These are phyloP conservation scores for Chaitophorus viminalis DNA, from an alignment of 2,888 invertebrate species.

Conservation along the genomic window DNA sequence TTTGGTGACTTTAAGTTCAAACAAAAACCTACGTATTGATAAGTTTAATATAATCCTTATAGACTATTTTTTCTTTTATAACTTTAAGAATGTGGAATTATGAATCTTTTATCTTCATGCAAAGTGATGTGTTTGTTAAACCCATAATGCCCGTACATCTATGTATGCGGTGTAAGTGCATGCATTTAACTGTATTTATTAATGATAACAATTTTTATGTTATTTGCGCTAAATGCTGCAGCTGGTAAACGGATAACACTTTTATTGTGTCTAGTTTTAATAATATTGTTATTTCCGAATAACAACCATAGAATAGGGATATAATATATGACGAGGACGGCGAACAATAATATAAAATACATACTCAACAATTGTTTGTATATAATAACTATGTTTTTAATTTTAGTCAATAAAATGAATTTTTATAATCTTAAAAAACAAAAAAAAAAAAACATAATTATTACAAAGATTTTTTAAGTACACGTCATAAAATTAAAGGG, in stretches of 20 bases:
- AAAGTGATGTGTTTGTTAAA: no score
- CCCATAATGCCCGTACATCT: no score
- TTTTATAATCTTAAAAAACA: conserved; percentile 32
- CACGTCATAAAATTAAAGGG: conserved; percentile 42
- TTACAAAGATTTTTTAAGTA: conserved; percentile 35
- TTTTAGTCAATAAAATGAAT: conserved; percentile 33
- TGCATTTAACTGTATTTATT: background rate
- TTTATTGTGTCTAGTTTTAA: background rate
- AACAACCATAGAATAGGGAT: background rate
- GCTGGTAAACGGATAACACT: no score
- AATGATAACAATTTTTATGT: background rate
- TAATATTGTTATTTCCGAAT: background rate
- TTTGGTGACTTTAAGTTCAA: no score
- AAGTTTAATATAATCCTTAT: no score
- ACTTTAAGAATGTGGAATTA: no score
- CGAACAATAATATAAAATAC: conserved; percentile 9
- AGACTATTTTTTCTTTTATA: no score
- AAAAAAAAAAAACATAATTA: conserved; percentile 35
- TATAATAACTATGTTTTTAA: conserved; percentile 38
- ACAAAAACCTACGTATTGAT: no score
- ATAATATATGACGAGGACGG: background rate
- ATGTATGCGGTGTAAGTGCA: background rate
- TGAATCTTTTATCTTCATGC: no score
- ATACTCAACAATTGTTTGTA: background rate
- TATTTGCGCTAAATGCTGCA: background rate